Evolutionary conservation across 2,113 vertebrate species (phyloP).

Genomic region (Cochlearius cochlearius): DNA sequence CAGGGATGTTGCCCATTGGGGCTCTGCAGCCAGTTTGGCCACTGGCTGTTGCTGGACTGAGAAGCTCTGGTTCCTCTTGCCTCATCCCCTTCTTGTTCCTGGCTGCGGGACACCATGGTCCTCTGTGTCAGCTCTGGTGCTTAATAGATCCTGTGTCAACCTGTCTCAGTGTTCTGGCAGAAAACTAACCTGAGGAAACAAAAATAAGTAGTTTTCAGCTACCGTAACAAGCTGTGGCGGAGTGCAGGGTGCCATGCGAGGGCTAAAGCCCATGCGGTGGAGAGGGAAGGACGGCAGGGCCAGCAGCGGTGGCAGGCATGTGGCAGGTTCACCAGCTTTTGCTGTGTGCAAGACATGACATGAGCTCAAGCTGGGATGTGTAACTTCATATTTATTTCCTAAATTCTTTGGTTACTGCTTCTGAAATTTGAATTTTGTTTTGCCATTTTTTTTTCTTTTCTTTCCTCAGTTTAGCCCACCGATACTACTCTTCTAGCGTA

Average conservation of each 20-base stretch:
- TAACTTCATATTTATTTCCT: neutral
- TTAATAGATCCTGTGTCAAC: neutral
- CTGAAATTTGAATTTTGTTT: neutral
- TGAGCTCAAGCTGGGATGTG: neutral
- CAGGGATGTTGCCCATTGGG: neutral
- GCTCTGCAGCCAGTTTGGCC: neutral
- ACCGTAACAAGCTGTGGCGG: neutral
- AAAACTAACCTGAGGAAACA: neutral
- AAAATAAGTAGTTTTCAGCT: neutral
- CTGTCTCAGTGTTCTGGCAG: neutral
- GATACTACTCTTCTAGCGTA: neutral
- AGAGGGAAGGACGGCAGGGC: neutral
- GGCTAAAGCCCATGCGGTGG: neutral
- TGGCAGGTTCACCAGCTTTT: neutral
- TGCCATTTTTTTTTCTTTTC: neutral
- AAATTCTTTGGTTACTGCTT: neutral
- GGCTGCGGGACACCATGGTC: neutral
- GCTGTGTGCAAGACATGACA: fast-evolving
- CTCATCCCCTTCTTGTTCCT: neutral
- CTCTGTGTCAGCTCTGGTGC: neutral
- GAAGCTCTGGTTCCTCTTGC: neutral
- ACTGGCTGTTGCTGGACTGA: neutral
- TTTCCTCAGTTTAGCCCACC: neutral
- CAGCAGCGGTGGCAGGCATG: neutral
- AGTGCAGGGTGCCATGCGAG: neutral